Base-by-base conservation (phyloP, 2,888 invertebrate species). In the Brachynemurus nebulosus region DNA sequence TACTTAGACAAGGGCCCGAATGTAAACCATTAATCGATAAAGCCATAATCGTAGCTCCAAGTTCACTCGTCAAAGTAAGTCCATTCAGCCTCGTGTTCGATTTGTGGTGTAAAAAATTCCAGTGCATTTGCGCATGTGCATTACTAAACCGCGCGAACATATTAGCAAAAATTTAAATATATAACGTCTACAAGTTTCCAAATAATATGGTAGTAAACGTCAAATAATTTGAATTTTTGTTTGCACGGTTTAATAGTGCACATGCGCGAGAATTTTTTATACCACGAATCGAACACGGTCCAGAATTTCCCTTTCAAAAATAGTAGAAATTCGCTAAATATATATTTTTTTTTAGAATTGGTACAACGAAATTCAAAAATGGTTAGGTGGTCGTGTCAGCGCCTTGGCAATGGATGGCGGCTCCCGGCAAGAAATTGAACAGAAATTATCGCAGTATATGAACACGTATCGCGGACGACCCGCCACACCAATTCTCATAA, bases 351-450 rank as follows among this genome's bases (percentile, higher is more conserved):
- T 58, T 34, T 54, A 73, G 67, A 99, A 98, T 65, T 98, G 98
- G 98, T 88, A 88, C 57, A 97, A 96, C 65, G 98, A 98, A 66
- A 93, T 98, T 52, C 74, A 78, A 42, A 99, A 99, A 66, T 98
- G 98, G 98, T 66, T 99, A 2, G 83, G 80, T 2, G 83, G 81
- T 17, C 74, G 90, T 47, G 75, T 93, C 21, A 78, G 78, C 55
- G 78, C 86, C 7, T 59, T 92, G 44, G 85, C 82, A 11, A 88
- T 92, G 69, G 92, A 88, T 62, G 91, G 82, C 47, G 90, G 84
- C 0, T 77, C 80, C 6, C 92, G 93, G 64, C 79, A 80, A 38
- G 88, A 92, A 48, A 88, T 92, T 35, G 90, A 86, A 52, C 71
- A 75, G 14, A 78, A 80, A 54, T 66, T 91, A 4, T 79, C 74